Evolutionary conservation across 92 coral and sea anemone genomes (phyloP).

Genomic region (Metridium senile): DNA sequence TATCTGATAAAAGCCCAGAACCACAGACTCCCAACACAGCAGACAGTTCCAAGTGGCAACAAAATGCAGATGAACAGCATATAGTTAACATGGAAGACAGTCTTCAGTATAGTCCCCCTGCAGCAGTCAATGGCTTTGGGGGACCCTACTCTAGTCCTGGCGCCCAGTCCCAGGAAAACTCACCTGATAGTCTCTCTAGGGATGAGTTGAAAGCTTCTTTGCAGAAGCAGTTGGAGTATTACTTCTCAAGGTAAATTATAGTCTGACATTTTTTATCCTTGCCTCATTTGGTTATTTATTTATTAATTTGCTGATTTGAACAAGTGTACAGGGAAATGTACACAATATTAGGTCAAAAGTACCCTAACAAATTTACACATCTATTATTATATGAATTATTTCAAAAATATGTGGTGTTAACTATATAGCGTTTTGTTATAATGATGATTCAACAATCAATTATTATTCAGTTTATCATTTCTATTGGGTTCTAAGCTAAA

Average conservation of each 20-base stretch:
- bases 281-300: no score
- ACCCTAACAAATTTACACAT: no score
- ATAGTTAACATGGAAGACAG: slow-evolving; percentile 48
- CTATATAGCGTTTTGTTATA: no score
- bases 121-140: slow-evolving; percentile 67
- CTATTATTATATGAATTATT: no score
- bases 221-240: slow-evolving; percentile 85
- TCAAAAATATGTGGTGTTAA: no score
- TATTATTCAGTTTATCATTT: no score
- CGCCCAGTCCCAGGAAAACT: slow-evolving; percentile 54
- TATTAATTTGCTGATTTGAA: neutral
- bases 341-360: neutral
- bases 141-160: slow-evolving; percentile 55
- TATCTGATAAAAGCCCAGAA: slow-evolving; percentile 59
- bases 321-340: neutral
- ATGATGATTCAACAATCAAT: no score
- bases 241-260: slow-evolving; percentile 81
- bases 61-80: slow-evolving; percentile 41
- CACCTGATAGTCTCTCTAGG: slow-evolving; percentile 74
- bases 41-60: slow-evolving; percentile 62
- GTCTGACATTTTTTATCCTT: neutral
- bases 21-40: slow-evolving; percentile 38
- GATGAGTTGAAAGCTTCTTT: slow-evolving; percentile 80
- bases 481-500: no score
- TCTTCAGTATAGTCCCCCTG: slow-evolving; percentile 79